These are phyloP conservation scores for Eubasilissa regina DNA, from an alignment of 1,140 invertebrate species.

Conservation along the genomic window DNA sequence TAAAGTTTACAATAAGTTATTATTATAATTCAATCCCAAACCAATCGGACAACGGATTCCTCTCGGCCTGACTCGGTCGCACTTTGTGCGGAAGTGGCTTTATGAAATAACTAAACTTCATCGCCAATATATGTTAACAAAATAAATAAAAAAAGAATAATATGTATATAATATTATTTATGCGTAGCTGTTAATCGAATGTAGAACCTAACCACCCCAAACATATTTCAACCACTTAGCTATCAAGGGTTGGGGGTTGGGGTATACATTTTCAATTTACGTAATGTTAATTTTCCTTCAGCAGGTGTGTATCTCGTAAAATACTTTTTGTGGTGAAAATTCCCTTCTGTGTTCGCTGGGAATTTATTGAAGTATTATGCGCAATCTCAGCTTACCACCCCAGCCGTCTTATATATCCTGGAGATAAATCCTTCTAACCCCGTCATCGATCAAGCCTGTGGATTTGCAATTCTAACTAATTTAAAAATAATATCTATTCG, in stretches of 20 bases:
- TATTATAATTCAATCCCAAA: too few species aligned
- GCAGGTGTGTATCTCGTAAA: conserved; percentile 46
- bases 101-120: too few species aligned
- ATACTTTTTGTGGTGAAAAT: conserved; percentile 57
- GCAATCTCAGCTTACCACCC: conserved; percentile 55
- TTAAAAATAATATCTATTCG: conserved; percentile 34
- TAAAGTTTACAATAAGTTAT: too few species aligned
- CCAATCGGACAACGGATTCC: too few species aligned
- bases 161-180: too few species aligned
- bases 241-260: not conserved
- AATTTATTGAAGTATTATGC: conserved; percentile 61
- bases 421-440: conserved; percentile 52
- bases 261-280: conserved; percentile 43
- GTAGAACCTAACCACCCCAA: too few species aligned
- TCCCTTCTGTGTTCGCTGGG: conserved; percentile 38
- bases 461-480: conserved; percentile 43
- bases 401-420: conserved; percentile 33
- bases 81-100: too few species aligned
- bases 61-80: too few species aligned
- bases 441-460: conserved; percentile 44
- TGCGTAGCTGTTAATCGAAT: too few species aligned
- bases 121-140: too few species aligned
- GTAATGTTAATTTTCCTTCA: conserved; percentile 44
- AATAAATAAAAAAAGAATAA: too few species aligned
- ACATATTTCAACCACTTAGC: conserved; percentile 8